Base-by-base conservation (phyloP, 2,888 invertebrate genomes). In the Eudasyphora cyanicolor region DNA sequence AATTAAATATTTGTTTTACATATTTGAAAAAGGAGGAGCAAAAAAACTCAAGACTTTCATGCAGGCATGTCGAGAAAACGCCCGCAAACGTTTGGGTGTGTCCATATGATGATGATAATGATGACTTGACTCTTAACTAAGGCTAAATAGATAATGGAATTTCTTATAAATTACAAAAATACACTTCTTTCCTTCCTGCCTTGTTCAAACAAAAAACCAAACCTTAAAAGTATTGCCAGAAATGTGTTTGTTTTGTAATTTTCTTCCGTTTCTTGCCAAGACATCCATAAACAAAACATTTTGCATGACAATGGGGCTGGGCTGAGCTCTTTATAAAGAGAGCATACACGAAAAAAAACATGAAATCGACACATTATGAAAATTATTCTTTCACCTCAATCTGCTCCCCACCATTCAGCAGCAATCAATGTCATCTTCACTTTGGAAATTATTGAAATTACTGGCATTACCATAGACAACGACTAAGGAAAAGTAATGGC, bases 1-100 rank as follows among this genome's bases (percentile, higher is more conserved):
- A 78, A 82, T 14, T 27, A 49, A 42, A 80, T 83, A 85, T 87
- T 85, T 87, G 73, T 88, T 86, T 85, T 88, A 84, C 86, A 87
- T 87, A 87, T 78, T 75, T 70, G 79, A 64, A 45, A n/a, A n/a
- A n/a, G 38, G 12, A 21, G 19, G 54, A 54, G 6, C 12, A n/a
- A n/a, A n/a, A n/a, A n/a, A n/a, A n/a, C n/a, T n/a, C n/a, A n/a
- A n/a, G n/a, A n/a, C n/a, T n/a, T n/a, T n/a, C n/a, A n/a, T n/a
- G n/a, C n/a, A n/a, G n/a, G n/a, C n/a, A n/a, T n/a, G n/a, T n/a
- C n/a, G n/a, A n/a, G n/a, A n/a, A n/a, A n/a, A n/a, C n/a, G n/a
- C n/a, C n/a, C n/a, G n/a, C n/a, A n/a, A 45, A 45, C 6, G 45
- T 29, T 32, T 60, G 60, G 60, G 60, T 60, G 60, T 60, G 60